Evolutionary conservation across 53 echinoderm and acorn worm species (phyloP).

Genomic region (Pentamera pediparva): DNA sequence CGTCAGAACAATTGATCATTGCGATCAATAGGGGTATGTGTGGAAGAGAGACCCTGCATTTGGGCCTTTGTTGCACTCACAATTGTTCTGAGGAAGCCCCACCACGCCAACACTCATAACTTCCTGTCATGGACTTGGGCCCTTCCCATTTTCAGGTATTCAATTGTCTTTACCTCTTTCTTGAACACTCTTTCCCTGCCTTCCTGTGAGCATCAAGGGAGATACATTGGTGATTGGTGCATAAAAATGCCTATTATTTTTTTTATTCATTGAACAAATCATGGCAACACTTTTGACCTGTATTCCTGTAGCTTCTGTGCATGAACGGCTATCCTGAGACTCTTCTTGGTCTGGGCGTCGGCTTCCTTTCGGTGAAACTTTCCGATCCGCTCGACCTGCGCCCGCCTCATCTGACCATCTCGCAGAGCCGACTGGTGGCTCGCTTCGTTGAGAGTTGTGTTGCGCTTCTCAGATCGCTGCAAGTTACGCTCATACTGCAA

Average conservation of each 20-base stretch:
- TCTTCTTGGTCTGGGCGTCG: constrained; percentile 78
- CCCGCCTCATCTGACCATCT: constrained; percentile 62
- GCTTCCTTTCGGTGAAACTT: constrained; percentile 63
- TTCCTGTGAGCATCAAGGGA: neutral
- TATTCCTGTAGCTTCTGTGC: constrained; percentile 66
- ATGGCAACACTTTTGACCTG: constrained; percentile 93
- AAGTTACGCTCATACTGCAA: constrained; percentile 59
- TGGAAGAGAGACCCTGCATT: no score
- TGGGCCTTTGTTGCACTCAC: no score
- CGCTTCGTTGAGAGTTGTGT: constrained; percentile 52
- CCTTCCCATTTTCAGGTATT: no score
- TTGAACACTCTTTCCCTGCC: neutral
- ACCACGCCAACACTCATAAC: no score
- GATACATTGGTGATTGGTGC: neutral
- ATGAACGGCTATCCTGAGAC: constrained; percentile 66
- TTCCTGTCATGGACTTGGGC: no score
- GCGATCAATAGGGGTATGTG: no score
- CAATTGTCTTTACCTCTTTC: no score
- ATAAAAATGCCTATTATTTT: neutral
- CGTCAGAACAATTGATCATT: no score
- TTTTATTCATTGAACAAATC: neutral
- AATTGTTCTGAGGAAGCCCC: no score
- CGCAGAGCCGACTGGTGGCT: constrained; percentile 53
- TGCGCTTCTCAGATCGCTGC: constrained; percentile 54
- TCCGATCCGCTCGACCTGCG: constrained; percentile 59